phyloP scores from a whole-genome alignment of 2,113 vertebrate genomes.

The Podilymbus podiceps region DNA sequence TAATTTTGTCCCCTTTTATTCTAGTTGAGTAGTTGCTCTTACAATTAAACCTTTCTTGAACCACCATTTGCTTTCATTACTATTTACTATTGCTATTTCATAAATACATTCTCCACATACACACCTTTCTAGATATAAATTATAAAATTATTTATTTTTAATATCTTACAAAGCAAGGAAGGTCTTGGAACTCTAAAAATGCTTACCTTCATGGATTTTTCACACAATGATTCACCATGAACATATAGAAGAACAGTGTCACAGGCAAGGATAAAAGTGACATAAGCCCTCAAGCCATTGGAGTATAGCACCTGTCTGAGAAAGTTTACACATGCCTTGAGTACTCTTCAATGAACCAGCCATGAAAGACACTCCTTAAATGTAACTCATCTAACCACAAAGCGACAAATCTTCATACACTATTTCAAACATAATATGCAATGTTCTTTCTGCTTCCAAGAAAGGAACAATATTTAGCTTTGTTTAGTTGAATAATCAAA shows the following conservation, averaged over 20 bases:
- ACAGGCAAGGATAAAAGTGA: neutral
- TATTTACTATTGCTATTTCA: neutral
- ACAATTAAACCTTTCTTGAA: neutral
- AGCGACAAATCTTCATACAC: neutral
- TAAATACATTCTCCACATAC: neutral
- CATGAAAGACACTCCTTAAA: neutral
- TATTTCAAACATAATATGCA: neutral
- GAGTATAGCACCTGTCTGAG: neutral
- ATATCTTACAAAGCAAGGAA: neutral
- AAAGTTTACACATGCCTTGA: neutral
- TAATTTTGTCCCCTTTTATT: neutral
- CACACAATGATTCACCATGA: neutral
- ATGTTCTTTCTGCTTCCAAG: neutral
- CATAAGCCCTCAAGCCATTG: neutral
- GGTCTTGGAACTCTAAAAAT: neutral
- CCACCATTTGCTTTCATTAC: neutral
- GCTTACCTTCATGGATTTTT: neutral
- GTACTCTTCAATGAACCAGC: neutral
- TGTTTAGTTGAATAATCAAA: neutral
- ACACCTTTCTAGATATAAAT: neutral
- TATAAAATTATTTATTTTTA: neutral
- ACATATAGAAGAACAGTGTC: neutral
- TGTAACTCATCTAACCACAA: neutral
- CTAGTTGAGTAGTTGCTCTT: neutral
- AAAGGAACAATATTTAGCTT: neutral